Percentiles rank a stretch among this genome's conserved stretches.
phyloP scores from a whole-genome alignment of 2,797 vertebrate species.

The Vipera ursinii region DNA sequence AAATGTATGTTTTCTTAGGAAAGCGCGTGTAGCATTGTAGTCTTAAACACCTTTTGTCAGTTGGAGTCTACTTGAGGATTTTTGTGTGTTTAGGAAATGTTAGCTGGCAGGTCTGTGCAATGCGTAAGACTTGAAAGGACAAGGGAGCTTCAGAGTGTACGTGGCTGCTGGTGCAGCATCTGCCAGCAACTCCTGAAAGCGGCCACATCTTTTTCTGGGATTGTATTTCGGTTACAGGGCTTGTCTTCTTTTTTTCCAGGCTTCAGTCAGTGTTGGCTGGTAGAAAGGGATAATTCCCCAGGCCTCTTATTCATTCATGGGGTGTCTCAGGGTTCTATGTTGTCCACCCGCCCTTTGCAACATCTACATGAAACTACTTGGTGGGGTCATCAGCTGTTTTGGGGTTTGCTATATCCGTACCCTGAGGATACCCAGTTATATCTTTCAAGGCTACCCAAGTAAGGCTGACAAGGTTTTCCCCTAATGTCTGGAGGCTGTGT shows the following conservation, averaged over 20 bases:
- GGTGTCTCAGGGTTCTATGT: not conserved
- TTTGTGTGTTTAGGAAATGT: not conserved
- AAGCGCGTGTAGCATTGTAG: not conserved
- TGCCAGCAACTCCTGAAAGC: not conserved
- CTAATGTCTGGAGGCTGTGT: not conserved
- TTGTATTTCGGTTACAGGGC: not conserved
- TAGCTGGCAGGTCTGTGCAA: not conserved
- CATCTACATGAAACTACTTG: not conserved
- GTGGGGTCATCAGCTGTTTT: not conserved
- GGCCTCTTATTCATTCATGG: not conserved
- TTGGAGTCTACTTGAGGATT: not conserved
- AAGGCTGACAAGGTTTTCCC: not conserved
- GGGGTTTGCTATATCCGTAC: not conserved
- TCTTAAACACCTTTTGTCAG: not conserved
- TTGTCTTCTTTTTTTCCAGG: not conserved
- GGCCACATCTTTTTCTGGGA: not conserved
- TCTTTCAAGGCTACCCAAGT: not conserved
- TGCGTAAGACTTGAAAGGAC: not conserved
- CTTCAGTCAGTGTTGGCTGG: not conserved
- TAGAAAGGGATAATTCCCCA: not conserved
- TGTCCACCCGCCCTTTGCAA: not conserved
- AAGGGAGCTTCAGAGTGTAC: not conserved
- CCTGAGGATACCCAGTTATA: not conserved
- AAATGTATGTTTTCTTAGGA: not conserved
- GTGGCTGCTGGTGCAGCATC: not conserved